Evolutionary conservation across 2,113 vertebrate species (phyloP), one percentile per base, ranked within the genome.

Genomic region (Cyphomyrus discorhynchus): DNA sequence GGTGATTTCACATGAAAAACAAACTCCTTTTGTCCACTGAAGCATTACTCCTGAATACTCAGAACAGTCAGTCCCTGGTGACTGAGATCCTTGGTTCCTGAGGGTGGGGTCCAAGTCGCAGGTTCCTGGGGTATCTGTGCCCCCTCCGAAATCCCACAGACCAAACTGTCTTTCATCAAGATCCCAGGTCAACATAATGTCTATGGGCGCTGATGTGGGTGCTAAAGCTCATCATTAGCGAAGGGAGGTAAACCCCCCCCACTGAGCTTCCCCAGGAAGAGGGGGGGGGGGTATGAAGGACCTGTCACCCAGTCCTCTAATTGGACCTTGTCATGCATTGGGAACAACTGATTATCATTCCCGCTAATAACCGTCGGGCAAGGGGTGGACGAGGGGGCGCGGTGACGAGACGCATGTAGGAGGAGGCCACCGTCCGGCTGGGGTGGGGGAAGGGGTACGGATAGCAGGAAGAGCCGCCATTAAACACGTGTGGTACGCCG

Each of bases 261-360:
- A 7, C 17, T 39, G 39, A 82, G 77, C 35, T 82, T 42, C 39
- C 39, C 42, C 19, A 8, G n/a, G 62, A 70, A 70, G 15, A 3
- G 31, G 31, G 31, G 31, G 31, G 8, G 42, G 7, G 82, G 19
- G 2, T 47, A 45, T 47, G 82, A 21, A 47, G 39, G 45, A 84
- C 82, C 82, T 47, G 82, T 47, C 82, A 84, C 82, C 82, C 82
- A 84, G 42, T 84, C 21, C 82, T n/a, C 42, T 84, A 84, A 84
- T 84, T 84, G 45, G 82, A 84, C 45, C 42, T 84, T 84, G 82
- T 84, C 82, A 84, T n/a, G 82, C 21, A 84, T 84, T 47, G 21
- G 45, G 82, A 84, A 47, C 24, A 5, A 13, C 39, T 47, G 21
- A 84, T 84, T 47, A 84, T 47, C 82, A 47, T 84, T 84, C 82